phyloP scores from a whole-genome alignment of 23 tunicate genomes.

The Halocynthia aurantium region DNA sequence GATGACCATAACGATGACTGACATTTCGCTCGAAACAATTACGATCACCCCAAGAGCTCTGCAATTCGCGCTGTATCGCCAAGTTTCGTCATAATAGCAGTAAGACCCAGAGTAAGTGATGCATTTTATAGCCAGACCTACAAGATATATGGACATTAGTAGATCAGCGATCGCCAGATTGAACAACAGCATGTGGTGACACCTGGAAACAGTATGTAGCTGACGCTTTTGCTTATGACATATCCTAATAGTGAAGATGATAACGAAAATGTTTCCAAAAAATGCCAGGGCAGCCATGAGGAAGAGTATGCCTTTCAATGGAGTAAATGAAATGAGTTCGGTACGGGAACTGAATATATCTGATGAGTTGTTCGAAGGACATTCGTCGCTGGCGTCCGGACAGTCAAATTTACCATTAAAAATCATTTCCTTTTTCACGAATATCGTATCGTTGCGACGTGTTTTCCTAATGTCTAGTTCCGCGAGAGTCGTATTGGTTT shows the following conservation, averaged over 20 bases:
- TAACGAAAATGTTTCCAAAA: slow-evolving; percentile 29
- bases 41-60: slow-evolving; percentile 40
- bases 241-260: slow-evolving; percentile 7
- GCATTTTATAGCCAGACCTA: slow-evolving; percentile 24
- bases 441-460: slow-evolving; percentile 7
- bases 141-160: slow-evolving; percentile 46
- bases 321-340: slow-evolving; percentile 28
- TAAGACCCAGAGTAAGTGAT: slow-evolving; percentile 23
- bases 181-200: slow-evolving; percentile 33
- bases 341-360: slow-evolving; percentile 36
- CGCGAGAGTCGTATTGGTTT: slow-evolving; percentile 1
- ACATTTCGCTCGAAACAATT: slow-evolving; percentile 48
- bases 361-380: slow-evolving; percentile 24
- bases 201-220: slow-evolving; percentile 4
- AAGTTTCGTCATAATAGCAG: slow-evolving; percentile 29
- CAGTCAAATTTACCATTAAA: slow-evolving; percentile 50
- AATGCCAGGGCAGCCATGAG: slow-evolving; percentile 47
- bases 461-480: neutral
- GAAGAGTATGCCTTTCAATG: slow-evolving; percentile 32
- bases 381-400: slow-evolving; percentile 58
- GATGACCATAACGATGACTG: slow-evolving; percentile 44
- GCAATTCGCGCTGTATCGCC: slow-evolving; percentile 35
- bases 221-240: neutral
- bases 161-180: slow-evolving; percentile 48
- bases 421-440: slow-evolving; percentile 30